Evolutionary conservation across 1,140 invertebrate genomes (phyloP), one percentile per base, ranked within the genome.

Genomic region (Lasioglossum baleicum): DNA sequence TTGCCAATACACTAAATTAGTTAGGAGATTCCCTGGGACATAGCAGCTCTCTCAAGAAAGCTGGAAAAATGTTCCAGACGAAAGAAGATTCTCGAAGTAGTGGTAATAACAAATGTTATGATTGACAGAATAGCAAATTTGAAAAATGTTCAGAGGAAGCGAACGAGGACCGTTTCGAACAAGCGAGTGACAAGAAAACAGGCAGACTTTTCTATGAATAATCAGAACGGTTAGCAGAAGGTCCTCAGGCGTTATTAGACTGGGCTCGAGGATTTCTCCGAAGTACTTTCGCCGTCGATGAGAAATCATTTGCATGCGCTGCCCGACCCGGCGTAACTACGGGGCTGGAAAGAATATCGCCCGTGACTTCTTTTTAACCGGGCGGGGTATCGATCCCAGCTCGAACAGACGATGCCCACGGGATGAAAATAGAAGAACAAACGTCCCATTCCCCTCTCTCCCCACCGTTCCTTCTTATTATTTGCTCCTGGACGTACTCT

Each of bases 371-470:
- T 69, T 69, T 58, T 35, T 31, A 35, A 51, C 44, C 65, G 10
- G 3, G 26, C 65, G 35, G 4, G 26, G 22, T 68, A 71, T 63
- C 75, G 75, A 77, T 63, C 31, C 35, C 13, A 22, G 3, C 13
- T 7, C 0, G 48, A 56, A 56, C 31, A 20, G 31, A 11, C 42
- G 42, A 51, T 20, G n/a, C 20, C 15, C 17, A 6, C 6, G 31
- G 44, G 22, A 68, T 17, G 75, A 69, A 76, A 68, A 76, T 66
- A 66, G 40, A 67, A 42, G 53, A n/a, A 11, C 13, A 76, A 76
- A 15, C 64, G 40, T 60, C 68, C 26, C 13, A 5, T 15, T 17
- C 20, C 40, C 40, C 17, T 22, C 13, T 3, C 8, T 0, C 10
- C 13, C 17, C 17, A 0, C 13, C 15, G 1, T 15, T 0, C 0